A percentile compares a stretch with the other conserved stretches of the same genome.
phyloP scores from a whole-genome alignment of 2,888 invertebrate genomes.

The Pyrrhosoma nymphula region DNA sequence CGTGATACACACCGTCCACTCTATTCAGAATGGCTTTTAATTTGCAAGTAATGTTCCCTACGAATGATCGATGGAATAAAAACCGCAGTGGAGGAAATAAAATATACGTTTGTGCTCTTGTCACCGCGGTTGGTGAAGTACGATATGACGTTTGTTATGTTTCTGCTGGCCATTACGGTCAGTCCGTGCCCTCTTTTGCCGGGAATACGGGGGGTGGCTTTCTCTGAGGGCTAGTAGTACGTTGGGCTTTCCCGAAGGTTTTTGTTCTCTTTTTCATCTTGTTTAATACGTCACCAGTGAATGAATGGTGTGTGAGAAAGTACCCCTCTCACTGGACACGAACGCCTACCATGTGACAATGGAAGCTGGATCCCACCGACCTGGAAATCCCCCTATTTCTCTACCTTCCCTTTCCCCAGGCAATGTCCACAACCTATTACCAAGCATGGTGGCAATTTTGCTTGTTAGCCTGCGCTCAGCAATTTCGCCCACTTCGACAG shows the following conservation, averaged over 20 bases:
- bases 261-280: background rate
- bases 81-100: too few species aligned
- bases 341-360: background rate
- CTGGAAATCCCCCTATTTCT: background rate
- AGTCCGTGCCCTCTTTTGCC: background rate
- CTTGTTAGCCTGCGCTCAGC: background rate
- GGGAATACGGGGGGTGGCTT: background rate
- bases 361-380: background rate
- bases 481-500: background rate
- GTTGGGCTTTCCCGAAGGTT: background rate
- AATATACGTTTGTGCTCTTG: background rate
- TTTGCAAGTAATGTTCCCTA: too few species aligned
- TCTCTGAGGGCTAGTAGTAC: too few species aligned
- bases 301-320: background rate
- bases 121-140: background rate
- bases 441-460: background rate
- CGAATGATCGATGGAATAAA: too few species aligned
- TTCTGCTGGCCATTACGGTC: background rate
- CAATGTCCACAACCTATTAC: conserved; percentile 1
- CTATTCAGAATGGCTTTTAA: too few species aligned
- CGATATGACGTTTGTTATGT: background rate
- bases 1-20: too few species aligned
- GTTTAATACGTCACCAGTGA: background rate
- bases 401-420: background rate
- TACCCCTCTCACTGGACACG: background rate